A percentile compares a stretch with the other conserved stretches of the same genome.
Conservation (phyloP, 1,140 invertebrate genomes). For the Copidosoma floridanum region DNA sequence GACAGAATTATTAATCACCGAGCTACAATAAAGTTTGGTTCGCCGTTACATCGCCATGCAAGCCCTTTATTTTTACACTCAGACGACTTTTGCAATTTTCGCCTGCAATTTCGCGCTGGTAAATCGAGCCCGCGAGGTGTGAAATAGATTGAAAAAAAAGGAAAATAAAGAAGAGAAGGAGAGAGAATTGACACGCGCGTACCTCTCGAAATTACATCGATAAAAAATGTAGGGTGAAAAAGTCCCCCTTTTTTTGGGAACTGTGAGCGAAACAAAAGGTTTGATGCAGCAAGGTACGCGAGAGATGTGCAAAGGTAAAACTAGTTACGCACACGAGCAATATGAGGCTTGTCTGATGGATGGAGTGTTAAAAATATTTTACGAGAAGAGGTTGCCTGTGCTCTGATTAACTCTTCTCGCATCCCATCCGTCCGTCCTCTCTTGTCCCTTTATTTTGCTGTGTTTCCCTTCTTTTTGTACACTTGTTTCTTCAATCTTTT, state of each 20-base stretch:
- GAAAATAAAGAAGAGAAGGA: no score
- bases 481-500: neutral
- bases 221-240: constrained; percentile 30
- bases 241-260: constrained; percentile 13
- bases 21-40: constrained; percentile 26
- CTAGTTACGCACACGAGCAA: no score
- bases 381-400: constrained; percentile 15
- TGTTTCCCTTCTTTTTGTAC: no score
- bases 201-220: constrained; percentile 24
- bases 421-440: neutral
- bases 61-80: constrained; percentile 13
- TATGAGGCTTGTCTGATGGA: no score
- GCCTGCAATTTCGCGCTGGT: constrained; percentile 32
- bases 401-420: constrained; percentile 26
- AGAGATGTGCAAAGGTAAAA: constrained; percentile 15
- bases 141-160: no score
- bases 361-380: constrained; percentile 29
- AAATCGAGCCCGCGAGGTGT: constrained; percentile 35
- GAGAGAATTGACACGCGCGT: neutral
- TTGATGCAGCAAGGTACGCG: constrained; percentile 12
- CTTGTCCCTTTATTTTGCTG: neutral
- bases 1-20: constrained; percentile 41
- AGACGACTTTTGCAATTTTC: constrained; percentile 21
- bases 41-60: neutral
- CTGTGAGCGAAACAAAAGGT: constrained; percentile 23